Evolutionary conservation across 2,797 vertebrate genomes (phyloP), one percentile per base, ranked within the genome.

Genomic region (Tokudaia tokunoshimensis): DNA sequence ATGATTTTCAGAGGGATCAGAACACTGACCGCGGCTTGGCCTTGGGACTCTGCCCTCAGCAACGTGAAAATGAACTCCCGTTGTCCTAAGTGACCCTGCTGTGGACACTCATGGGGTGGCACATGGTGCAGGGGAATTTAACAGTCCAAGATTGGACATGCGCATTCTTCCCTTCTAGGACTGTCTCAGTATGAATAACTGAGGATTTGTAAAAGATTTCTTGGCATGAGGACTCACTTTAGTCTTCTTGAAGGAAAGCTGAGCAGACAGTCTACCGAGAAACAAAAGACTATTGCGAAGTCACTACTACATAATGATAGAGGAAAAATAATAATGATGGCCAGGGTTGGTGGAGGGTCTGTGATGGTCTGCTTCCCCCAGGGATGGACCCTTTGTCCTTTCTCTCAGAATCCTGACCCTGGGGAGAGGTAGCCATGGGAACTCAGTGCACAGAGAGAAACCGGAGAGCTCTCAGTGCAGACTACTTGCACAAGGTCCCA

Each of bases 341-440:
- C 34, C 37, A 9, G 65, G 5, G 11, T 0, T 2, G 57, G 29
- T 0, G 6, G 22, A 14, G 78, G 0, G n/a, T 13, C 55, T 79
- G 20, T 1, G 2, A 67, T 2, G 26, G 0, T 12, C 5, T 13
- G 1, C 37, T n/a, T 29, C 11, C 44, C 15, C 52, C 1, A 0
- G 26, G 6, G 31, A 15, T 37, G 22, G 57, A 1, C 74, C 41
- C n/a, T 67, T 63, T 41, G 61, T 47, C 12, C 13, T 47, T 52
- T 78, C 57, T 13, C 41, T n/a, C 63, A 44, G 41, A 65, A 50
- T 26, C 37, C 74, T 63, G 7, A 44, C 31, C 31, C 1, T 57
- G 34, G 41, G 41, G 37, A 63, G 59, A 90, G 57, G 76, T 59
- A n/a, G 83, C 55, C 24, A 2, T 3, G 83, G 2, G 31, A 72